Conservation (phyloP, 2,797 vertebrate genomes). For the Phyllotis vaccarum region DNA sequence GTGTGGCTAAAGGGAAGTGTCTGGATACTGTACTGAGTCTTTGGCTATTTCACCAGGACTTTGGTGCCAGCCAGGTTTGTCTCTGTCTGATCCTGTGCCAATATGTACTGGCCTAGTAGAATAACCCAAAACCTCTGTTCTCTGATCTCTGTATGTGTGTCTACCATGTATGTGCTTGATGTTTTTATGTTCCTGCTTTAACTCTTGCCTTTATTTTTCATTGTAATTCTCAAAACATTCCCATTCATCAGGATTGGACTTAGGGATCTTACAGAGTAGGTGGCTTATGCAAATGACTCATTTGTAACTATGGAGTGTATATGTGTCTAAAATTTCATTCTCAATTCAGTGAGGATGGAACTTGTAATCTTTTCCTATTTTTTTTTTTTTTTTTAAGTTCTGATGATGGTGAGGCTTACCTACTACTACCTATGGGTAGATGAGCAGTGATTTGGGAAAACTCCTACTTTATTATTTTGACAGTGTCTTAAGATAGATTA, state of each 20-base stretch:
- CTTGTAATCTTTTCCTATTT: not conserved
- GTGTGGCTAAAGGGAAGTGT: not conserved
- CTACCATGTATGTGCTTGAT: not conserved
- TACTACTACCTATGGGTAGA: not conserved
- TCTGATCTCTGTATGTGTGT: not conserved
- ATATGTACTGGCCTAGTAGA: not conserved
- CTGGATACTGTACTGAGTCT: conserved; percentile 10
- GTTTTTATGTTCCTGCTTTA: not conserved
- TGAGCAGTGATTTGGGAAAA: conserved; percentile 47
- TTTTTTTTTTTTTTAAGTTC: not conserved
- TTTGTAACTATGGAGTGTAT: not conserved
- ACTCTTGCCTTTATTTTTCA: not conserved
- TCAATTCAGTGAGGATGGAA: not conserved
- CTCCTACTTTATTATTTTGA: not conserved
- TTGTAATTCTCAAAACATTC: not conserved
- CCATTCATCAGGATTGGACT: not conserved
- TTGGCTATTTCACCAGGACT: conserved; percentile 26
- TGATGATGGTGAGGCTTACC: not conserved
- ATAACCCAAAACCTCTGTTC: not conserved
- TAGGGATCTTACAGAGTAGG: not conserved
- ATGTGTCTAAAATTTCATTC: not conserved
- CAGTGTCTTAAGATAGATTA: conserved; percentile 75
- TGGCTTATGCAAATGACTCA: not conserved
- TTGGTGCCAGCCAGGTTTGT: conserved; percentile 14
- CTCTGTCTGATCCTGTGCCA: not conserved